Conservation (phyloP, 23 tunicate species). For the Ascidia mentula region DNA sequence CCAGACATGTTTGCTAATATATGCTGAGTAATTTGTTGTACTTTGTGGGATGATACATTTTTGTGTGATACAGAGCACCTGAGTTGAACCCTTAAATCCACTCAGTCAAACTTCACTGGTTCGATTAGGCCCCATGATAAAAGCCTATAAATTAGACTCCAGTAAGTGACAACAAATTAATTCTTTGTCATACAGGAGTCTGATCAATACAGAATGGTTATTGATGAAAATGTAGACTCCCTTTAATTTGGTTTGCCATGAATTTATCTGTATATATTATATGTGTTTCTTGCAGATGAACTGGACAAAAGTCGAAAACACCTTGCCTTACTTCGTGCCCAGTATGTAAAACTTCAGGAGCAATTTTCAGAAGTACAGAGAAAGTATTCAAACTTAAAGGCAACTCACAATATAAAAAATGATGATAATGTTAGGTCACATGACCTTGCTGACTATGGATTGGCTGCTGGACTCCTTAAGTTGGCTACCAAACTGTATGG, state of each 20-base stretch:
- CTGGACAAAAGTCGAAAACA: slow-evolving; percentile 44
- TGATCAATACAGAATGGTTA: no score
- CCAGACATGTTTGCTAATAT: no score
- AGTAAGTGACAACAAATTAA: no score
- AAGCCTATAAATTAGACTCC: no score
- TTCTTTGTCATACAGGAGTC: no score
- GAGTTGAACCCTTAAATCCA: no score
- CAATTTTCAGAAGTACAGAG: slow-evolving; percentile 54
- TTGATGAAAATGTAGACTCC: no score
- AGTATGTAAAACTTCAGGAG: slow-evolving; percentile 52
- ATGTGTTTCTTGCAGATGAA: slow-evolving; percentile 41
- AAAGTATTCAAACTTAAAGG: slow-evolving; percentile 36
- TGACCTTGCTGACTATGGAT: slow-evolving; percentile 13
- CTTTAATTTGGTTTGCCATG: neutral
- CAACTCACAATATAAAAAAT: slow-evolving; percentile 12
- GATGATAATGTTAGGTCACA: neutral
- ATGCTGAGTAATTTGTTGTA: no score
- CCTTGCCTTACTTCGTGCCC: slow-evolving; percentile 38
- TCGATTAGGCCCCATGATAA: no score
- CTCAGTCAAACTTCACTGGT: no score
- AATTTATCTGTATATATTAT: neutral
- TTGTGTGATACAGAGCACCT: no score
- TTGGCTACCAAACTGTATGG: slow-evolving; percentile 29
- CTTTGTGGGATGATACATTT: no score
- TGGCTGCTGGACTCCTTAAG: slow-evolving; percentile 37